Conservation (phyloP, 2,797 vertebrate genomes). For the Podarcis siculus region DNA sequence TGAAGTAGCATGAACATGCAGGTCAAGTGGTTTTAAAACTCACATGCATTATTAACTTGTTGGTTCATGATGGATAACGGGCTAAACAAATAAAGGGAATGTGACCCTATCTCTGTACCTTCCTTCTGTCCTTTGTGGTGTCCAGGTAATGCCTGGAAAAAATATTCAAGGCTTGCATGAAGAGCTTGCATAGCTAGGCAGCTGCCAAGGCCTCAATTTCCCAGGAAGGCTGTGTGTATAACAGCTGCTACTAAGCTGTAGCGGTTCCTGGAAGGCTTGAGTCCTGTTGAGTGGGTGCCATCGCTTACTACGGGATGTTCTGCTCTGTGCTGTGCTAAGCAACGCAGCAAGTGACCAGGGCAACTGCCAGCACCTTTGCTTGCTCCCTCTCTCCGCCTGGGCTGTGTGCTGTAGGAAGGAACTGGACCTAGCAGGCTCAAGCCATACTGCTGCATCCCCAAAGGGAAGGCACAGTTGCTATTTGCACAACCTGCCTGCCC, state of each 20-base stretch:
- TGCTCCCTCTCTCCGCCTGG: background rate
- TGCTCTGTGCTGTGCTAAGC: background rate
- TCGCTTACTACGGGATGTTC: background rate
- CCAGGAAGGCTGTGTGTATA: background rate
- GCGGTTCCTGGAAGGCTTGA: too few relatives aligned
- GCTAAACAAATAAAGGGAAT: too few relatives aligned
- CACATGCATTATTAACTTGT: background rate
- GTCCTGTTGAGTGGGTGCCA: too few relatives aligned
- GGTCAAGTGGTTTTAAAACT: background rate
- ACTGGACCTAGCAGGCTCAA: background rate
- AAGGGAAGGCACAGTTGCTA: background rate
- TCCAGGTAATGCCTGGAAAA: too few relatives aligned
- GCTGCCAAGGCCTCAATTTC: background rate
- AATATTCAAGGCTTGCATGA: too few relatives aligned
- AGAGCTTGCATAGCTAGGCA: background rate
- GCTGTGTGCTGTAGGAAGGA: background rate
- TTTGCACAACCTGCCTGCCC: too few relatives aligned
- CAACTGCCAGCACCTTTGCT: background rate
- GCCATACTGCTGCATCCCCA: background rate
- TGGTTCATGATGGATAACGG: too few relatives aligned
- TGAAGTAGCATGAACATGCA: background rate
- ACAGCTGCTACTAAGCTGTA: too few relatives aligned
- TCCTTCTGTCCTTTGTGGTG: too few relatives aligned
- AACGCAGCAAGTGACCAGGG: background rate
- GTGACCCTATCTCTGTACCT: too few relatives aligned